phyloP scores from a whole-genome alignment of 2,113 vertebrate genomes.

The Gnathonemus longibarbis region DNA sequence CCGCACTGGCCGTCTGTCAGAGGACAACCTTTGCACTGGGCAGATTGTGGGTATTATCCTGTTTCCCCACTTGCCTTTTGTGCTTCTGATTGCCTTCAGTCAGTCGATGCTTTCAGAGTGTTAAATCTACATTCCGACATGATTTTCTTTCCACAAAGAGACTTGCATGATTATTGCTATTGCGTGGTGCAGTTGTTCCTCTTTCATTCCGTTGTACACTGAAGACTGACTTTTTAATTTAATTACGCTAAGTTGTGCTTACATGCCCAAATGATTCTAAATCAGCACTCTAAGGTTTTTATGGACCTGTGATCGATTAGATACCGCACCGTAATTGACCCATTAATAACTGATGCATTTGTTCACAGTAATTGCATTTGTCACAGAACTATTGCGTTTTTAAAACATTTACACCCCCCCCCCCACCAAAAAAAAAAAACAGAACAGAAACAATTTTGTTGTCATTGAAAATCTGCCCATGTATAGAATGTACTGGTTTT shows the following conservation, averaged over 20 bases:
- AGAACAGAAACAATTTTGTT: neutral
- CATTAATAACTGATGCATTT: neutral
- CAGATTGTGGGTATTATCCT: neutral
- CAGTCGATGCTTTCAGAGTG: neutral
- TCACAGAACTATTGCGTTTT: neutral
- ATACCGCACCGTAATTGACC: neutral
- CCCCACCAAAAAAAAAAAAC: neutral
- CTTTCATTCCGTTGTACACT: neutral
- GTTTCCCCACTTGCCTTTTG: neutral
- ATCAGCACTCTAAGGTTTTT: neutral
- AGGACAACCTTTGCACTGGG: neutral
- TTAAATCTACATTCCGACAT: neutral
- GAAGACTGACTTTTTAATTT: neutral
- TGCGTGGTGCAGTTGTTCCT: neutral
- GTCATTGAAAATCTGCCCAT: neutral
- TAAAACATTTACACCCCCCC: neutral
- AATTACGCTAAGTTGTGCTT: neutral
- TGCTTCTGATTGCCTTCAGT: neutral
- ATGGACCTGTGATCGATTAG: neutral
- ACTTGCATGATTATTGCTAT: neutral
- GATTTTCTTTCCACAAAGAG: neutral
- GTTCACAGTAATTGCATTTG: neutral
- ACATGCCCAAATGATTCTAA: neutral
- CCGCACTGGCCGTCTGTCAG: neutral
- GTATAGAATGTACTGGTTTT: neutral